Evolutionary conservation across 2,888 invertebrate species (phyloP), one percentile per base, ranked within the genome.

Genomic region (Luperina testacea): DNA sequence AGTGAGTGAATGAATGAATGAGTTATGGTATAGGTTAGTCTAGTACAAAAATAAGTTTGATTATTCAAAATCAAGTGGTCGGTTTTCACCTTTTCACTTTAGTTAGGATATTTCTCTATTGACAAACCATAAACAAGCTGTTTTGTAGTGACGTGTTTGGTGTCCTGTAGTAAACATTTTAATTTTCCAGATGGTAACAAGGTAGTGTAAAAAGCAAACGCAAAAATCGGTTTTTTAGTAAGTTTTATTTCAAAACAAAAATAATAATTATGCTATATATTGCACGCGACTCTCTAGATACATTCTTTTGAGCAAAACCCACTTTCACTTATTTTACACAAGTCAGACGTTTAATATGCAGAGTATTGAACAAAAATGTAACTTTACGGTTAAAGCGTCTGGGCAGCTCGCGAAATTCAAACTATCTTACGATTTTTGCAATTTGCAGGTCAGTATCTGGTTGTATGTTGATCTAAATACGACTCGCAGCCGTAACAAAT

Each of bases 211-310:
- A 53, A 75, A 42, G 9, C 38, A 92, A 88, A 88, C 80, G 75
- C 85, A 71, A 76, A 27, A 27, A 67, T 87, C 85, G 92, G 92
- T 95, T 96, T 70, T 96, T 87, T 93, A 92, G 92, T 91, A 92
- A 75, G 91, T 96, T 96, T 96, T 96, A 96, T 96, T 96, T 80
- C 95, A 96, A 96, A 96, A 96, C 96, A 96, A 96, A 96, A 79
- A 79, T 79, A 79, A 96, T 96, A 96, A 96, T 96, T 96, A 96
- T 94, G 95, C 96, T 96, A 96, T 94, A 95, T 96, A 96, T 96
- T 96, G 96, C 96, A 96, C 96, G 95, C 93, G 96, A 96, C 96
- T 94, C 92, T 89, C 90, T 92, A 90, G 91, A 93, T 92, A 87
- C 92, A 93, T 93, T 80, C 90, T 92, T 91, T 95, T 96, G 96